Evolutionary conservation across 2,113 vertebrate genomes (phyloP).

Genomic region (Arenaria interpres): DNA sequence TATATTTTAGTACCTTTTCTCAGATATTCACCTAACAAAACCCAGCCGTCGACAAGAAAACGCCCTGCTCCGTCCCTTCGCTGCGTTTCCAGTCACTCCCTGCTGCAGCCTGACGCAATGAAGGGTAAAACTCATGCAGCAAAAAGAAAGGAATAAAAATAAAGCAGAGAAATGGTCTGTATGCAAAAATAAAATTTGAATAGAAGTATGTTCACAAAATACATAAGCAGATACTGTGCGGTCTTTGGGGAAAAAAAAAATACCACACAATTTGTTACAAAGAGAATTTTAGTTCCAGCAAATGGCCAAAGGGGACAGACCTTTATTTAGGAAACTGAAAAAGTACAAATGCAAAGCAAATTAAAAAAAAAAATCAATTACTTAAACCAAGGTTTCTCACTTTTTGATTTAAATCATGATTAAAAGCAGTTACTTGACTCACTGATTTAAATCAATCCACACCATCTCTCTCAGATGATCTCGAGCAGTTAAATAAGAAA

Average conservation of each 20-base stretch:
- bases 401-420: background rate
- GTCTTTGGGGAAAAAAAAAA: background rate
- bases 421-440: conserved; percentile 25
- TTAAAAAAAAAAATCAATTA: background rate
- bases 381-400: background rate
- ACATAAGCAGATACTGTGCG: fast-evolving
- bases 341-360: background rate
- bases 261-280: background rate
- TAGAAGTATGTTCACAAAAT: background rate
- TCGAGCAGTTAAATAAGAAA: conserved; percentile 8
- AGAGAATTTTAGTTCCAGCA: background rate
- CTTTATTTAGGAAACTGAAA: background rate
- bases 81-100: background rate
- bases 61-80: background rate
- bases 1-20: fast-evolving
- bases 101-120: background rate
- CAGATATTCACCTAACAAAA: fast-evolving
- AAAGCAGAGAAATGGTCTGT: background rate
- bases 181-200: background rate
- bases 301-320: background rate
- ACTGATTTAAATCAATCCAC: background rate
- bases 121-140: background rate
- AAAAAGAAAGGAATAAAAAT: background rate
- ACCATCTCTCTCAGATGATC: background rate
- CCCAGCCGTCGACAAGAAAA: fast-evolving